These are phyloP conservation scores for Hylaeus anthracinus DNA, from an alignment of 1,140 invertebrate species.

Conservation along the genomic window DNA sequence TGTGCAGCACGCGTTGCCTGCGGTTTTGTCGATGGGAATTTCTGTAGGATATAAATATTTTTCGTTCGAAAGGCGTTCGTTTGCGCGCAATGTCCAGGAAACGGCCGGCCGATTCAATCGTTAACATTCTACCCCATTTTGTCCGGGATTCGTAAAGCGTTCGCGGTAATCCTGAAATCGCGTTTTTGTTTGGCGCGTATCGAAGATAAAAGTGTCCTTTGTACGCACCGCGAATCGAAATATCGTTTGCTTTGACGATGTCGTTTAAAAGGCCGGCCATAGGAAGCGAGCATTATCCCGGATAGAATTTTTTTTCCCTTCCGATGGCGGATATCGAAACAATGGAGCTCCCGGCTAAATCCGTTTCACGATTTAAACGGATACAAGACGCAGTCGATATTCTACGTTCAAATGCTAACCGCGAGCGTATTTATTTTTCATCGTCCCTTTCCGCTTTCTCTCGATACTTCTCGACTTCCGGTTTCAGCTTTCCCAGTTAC, in stretches of 20 bases:
- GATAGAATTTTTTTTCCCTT: not conserved
- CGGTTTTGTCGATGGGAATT: too few species aligned
- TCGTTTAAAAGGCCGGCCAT: not conserved
- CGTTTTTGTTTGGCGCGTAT: not conserved
- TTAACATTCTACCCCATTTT: not conserved
- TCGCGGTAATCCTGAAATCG: not conserved
- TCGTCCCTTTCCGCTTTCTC: too few species aligned
- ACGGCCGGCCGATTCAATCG: not conserved
- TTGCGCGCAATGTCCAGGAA: not conserved
- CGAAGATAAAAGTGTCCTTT: not conserved
- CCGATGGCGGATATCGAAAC: too few species aligned
- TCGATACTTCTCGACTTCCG: too few species aligned
- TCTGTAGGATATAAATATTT: not conserved
- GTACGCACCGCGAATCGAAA: not conserved
- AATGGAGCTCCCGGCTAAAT: too few species aligned
- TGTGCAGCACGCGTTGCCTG: too few species aligned
- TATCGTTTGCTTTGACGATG: constrained; percentile 18
- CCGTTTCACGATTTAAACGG: too few species aligned
- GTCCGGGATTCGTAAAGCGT: not conserved
- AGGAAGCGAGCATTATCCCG: not conserved
- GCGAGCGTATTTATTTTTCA: too few species aligned
- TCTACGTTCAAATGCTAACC: too few species aligned
- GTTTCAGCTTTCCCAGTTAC: too few species aligned
- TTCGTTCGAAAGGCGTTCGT: not conserved
- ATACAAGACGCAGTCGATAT: too few species aligned